phyloP scores from a whole-genome alignment of 2,113 vertebrate species.

The Fulica atra region DNA sequence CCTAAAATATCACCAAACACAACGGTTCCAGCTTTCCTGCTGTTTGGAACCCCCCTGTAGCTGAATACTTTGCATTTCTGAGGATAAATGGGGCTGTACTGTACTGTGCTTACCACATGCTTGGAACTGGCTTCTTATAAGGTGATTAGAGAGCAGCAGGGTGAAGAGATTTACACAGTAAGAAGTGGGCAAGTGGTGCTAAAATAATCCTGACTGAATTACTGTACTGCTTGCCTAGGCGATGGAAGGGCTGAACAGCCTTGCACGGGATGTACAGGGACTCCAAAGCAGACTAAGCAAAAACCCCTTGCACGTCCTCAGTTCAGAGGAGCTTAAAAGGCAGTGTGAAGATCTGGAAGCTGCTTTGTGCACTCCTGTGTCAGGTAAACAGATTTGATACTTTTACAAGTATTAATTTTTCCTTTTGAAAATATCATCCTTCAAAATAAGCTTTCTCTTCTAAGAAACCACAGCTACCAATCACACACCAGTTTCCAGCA shows the following conservation, averaged over 20 bases:
- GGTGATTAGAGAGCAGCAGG: conserved; percentile 31
- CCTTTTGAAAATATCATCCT: neutral
- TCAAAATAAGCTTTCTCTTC: neutral
- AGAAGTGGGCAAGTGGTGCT: conserved; percentile 19
- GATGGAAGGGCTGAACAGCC: neutral
- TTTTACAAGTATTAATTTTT: neutral
- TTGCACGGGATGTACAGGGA: neutral
- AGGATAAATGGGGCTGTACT: conserved; percentile 22
- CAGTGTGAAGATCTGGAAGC: neutral
- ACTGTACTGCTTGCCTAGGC: neutral
- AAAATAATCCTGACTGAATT: conserved; percentile 43
- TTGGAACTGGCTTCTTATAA: conserved; percentile 29
- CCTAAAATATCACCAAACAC: neutral
- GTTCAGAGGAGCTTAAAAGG: neutral
- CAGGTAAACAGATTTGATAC: neutral
- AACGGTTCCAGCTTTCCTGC: neutral
- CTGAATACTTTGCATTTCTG: conserved; percentile 29
- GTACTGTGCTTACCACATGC: neutral
- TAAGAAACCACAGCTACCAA: neutral
- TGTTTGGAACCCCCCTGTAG: neutral
- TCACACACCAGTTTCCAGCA: neutral
- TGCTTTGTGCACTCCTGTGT: neutral
- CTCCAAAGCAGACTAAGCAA: neutral
- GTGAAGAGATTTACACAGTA: conserved; percentile 40
- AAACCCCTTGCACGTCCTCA: neutral